Evolutionary conservation across 2,797 vertebrate species (phyloP), one percentile per base, ranked within the genome.

Genomic region (Darevskia nairensis): DNA sequence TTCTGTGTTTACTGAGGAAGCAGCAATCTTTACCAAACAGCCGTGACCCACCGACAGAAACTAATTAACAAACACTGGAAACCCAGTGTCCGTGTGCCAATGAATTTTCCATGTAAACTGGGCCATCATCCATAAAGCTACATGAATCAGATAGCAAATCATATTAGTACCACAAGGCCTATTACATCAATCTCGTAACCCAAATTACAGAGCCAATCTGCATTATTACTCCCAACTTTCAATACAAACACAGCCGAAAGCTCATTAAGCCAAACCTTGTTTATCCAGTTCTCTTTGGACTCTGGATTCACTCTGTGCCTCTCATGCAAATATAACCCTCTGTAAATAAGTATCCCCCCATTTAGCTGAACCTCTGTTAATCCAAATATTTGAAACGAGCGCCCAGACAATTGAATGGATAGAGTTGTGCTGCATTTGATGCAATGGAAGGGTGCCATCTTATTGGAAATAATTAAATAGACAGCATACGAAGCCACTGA

Each of bases 261-360:
- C 81, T 84, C 29, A 77, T 88, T 78, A 83, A 64, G 61, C 64
- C 74, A 55, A 27, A 66, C 10, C n/a, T 25, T 69, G 32, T 68
- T 55, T 55, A 55, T 82, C 59, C 44, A 69, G 39, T 83, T 76
- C 27, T 83, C 64, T 55, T 83, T 88, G 25, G 74, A 32, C 77
- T 50, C 84, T 32, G 84, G 35, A 86, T 86, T 78, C 13, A 8
- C 32, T 55, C 80, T 64, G 72, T 77, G 80, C 44, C 23, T 68
- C 64, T 15, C 29, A 1, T 83, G 27, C 77, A 77, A 78, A 88
- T 83, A 29, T 55, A 55, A 77, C 64, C n/a, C n/a, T 7, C 27
- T 82, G n/a, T 69, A 88, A 82, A 88, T 82, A 68, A 88, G 80
- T 32, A 66, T 21, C 76, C 61, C 72, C 44, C 72, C 44, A 82